phyloP scores from a whole-genome alignment of 2,888 invertebrate species.

The Quadroppia sp. region DNA sequence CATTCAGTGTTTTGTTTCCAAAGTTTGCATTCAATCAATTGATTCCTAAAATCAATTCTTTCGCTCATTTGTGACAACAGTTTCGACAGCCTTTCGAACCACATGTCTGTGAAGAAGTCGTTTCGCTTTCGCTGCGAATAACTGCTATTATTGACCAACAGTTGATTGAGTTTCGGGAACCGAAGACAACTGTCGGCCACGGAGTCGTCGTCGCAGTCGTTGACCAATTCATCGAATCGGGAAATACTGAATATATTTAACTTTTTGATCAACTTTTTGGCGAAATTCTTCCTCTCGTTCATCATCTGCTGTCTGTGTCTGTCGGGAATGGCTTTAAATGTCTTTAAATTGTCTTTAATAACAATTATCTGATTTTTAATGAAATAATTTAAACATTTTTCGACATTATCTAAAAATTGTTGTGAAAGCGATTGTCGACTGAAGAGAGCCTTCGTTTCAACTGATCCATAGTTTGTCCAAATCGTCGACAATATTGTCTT shows the following conservation, averaged over 20 bases:
- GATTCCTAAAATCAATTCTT: neutral
- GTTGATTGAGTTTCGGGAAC: neutral
- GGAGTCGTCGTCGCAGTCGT: too few relatives aligned
- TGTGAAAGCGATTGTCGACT: slow-evolving; percentile 27
- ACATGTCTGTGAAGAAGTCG: neutral
- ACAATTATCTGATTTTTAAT: neutral
- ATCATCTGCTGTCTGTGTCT: neutral
- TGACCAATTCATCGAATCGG: neutral
- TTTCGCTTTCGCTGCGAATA: neutral
- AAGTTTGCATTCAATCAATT: slow-evolving; percentile 19
- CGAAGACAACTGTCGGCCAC: neutral
- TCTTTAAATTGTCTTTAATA: slow-evolving; percentile 30
- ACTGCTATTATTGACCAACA: neutral
- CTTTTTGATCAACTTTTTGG: slow-evolving; percentile 21
- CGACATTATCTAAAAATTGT: slow-evolving; percentile 30
- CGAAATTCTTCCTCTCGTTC: neutral
- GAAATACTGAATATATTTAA: slow-evolving; percentile 38
- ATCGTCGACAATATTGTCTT: neutral
- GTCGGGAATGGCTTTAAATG: neutral
- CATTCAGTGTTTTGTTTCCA: slow-evolving; percentile 7
- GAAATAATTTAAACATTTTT: neutral
- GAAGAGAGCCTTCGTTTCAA: slow-evolving; percentile 7
- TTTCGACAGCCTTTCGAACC: neutral
- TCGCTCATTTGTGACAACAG: neutral
- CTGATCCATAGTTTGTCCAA: neutral